Base-by-base conservation (phyloP, 2,888 invertebrate species). In the Pycnomerus fuliginosus region DNA sequence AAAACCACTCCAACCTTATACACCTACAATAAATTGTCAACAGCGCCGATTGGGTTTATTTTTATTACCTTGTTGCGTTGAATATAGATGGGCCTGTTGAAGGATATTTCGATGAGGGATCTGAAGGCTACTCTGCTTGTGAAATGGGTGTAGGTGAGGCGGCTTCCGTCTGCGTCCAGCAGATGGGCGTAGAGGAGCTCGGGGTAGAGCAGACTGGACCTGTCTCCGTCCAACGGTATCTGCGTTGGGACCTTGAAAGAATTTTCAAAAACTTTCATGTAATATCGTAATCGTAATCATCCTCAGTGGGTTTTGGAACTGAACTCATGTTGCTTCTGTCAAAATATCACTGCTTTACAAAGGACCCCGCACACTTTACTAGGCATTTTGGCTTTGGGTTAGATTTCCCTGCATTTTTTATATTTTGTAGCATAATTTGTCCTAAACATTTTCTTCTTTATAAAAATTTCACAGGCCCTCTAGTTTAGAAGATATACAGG, bases 1-100 rank as follows among this genome's bases (percentile, higher is more conserved):
- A 90, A 82, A 27, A 87, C 87, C 15, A 90, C 86, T 33, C 86
- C 88, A 55, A 90, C 84, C 68, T 87, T 85, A 70, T 90, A 90
- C 38, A 84, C 79, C 82, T 87, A 70, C 37, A 64, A 61, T n/a
- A n/a, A n/a, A n/a, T n/a, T n/a, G n/a, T n/a, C n/a, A n/a, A n/a
- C n/a, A n/a, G n/a, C n/a, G n/a, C n/a, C n/a, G n/a, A 20, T 20
- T 20, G 20, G 4, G 4, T 8, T 20, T 20, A 4, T 20, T 20
- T 16, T 2, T 14, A 10, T 48, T 58, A 82, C 84, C 79, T 84
- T 84, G 65, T 84, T 80, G 57, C 80, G 77, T 66, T 85, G 85
- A 57, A 90, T 86, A 58, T 84, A 86, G 42, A 89, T 83, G 3
- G 88, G 86, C 3, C 87, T 73, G 73, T 90, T 87, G 70, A 90